Conservation (phyloP, 1,140 invertebrate genomes). For the Brachionus rubens region DNA sequence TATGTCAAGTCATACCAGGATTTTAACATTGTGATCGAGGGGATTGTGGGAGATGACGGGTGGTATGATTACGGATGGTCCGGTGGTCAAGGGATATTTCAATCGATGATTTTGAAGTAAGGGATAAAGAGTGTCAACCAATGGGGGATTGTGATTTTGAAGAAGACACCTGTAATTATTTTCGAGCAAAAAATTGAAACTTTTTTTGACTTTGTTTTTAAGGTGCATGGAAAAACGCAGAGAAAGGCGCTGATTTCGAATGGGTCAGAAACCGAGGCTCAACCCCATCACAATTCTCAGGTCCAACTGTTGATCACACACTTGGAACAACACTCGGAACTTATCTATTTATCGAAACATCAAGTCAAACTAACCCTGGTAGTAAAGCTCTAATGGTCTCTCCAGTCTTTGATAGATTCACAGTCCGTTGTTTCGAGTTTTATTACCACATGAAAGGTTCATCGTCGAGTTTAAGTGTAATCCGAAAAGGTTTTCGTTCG, state of each 20-base stretch:
- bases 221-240: conserved; percentile 48
- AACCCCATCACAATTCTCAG: conserved; percentile 24
- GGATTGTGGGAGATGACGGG: conserved; percentile 12
- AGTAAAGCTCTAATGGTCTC: conserved; percentile 32
- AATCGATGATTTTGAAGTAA: conserved; percentile 52
- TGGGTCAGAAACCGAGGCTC: conserved; percentile 45
- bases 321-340: conserved; percentile 48
- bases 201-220: neutral
- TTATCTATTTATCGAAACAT: conserved; percentile 50
- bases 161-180: conserved; percentile 48
- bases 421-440: conserved; percentile 22
- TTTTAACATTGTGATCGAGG: conserved; percentile 46
- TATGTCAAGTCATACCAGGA: neutral
- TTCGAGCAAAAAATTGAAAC: neutral
- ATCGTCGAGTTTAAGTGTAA: neutral
- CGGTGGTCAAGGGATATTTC: conserved; percentile 51
- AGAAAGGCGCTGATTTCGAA: conserved; percentile 46
- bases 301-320: conserved; percentile 51
- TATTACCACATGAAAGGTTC: conserved; percentile 42
- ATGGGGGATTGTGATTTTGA: conserved; percentile 50
- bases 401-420: conserved; percentile 29
- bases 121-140: conserved; percentile 46
- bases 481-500: neutral
- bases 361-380: neutral
- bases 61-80: conserved; percentile 18